Conservation (phyloP, 2,888 invertebrate species). For the Rhingia rostrata region DNA sequence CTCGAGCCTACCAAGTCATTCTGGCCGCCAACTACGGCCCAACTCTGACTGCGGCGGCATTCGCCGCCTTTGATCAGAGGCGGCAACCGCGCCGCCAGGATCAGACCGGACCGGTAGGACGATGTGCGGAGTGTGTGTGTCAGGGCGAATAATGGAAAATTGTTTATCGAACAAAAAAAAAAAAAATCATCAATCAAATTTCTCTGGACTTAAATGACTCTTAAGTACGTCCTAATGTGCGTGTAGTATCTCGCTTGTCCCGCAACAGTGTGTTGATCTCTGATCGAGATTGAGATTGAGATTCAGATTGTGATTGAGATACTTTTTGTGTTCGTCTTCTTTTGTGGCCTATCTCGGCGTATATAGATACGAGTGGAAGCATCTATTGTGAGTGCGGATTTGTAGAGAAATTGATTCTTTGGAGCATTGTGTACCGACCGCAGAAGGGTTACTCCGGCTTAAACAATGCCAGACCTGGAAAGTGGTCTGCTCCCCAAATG, state of each 20-base stretch:
- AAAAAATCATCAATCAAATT: constrained; percentile 75
- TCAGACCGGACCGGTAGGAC: constrained; percentile 66
- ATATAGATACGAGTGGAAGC: background rate
- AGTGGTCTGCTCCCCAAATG: constrained; percentile 22
- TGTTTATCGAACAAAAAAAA: constrained; percentile 71
- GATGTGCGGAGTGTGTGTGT: constrained; percentile 66
- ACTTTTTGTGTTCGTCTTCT: constrained; percentile 20
- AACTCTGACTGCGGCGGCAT: constrained; percentile 44
- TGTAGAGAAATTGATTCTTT: constrained; percentile 36
- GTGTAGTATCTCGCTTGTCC: constrained; percentile 44
- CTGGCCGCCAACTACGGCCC: constrained; percentile 1
- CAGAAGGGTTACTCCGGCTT: constrained; percentile 12
- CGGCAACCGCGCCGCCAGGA: constrained; percentile 44
- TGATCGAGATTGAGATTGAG: constrained; percentile 22
- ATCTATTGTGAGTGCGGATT: constrained; percentile 20
- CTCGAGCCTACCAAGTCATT: constrained; percentile 11
- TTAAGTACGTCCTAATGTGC: constrained; percentile 73
- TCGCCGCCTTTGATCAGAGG: constrained; percentile 62
- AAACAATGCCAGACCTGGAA: background rate
- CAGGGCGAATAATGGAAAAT: constrained; percentile 74
- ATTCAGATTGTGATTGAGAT: constrained; percentile 21
- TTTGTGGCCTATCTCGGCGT: constrained; percentile 11
- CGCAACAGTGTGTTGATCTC: constrained; percentile 31
- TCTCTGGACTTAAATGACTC: constrained; percentile 75
- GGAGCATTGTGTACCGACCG: background rate